Percentiles rank a stretch among this genome's conserved stretches.
Evolutionary conservation across 2,113 vertebrate species (phyloP).

Genomic region (Catharus fuscescens): DNA sequence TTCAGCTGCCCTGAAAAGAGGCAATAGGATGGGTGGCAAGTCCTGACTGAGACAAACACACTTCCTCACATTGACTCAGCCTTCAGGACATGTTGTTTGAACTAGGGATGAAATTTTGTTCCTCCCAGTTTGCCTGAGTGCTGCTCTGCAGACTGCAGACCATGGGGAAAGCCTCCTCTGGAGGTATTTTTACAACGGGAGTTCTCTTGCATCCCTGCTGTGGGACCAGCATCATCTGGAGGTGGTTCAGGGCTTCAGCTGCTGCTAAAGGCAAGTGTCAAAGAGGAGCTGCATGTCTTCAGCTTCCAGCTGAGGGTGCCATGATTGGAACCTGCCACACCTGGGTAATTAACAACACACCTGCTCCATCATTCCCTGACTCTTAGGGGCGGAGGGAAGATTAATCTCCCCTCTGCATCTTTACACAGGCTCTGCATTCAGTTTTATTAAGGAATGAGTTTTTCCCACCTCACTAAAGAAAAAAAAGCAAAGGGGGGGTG

Average conservation of each 20-base stretch:
- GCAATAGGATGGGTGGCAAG: rapidly evolving
- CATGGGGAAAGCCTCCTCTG: neutral
- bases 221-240: neutral
- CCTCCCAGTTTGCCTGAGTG: neutral
- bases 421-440: neutral
- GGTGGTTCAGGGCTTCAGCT: neutral
- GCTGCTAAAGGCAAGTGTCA: neutral
- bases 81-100: neutral
- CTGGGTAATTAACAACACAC: neutral
- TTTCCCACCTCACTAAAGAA: neutral
- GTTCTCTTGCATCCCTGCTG: neutral
- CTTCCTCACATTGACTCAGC: neutral
- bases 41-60: neutral
- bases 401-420: neutral
- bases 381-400: neutral
- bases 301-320: neutral
- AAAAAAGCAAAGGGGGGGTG: neutral
- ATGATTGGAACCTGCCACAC: neutral
- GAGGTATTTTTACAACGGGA: neutral
- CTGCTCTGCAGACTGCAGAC: neutral
- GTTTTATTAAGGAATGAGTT: neutral
- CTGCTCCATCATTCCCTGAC: neutral
- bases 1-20: neutral
- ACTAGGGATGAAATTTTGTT: neutral
- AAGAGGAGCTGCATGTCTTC: rapidly evolving